Conservation (phyloP, 1,140 invertebrate species). For the Drosophila burlai region DNA sequence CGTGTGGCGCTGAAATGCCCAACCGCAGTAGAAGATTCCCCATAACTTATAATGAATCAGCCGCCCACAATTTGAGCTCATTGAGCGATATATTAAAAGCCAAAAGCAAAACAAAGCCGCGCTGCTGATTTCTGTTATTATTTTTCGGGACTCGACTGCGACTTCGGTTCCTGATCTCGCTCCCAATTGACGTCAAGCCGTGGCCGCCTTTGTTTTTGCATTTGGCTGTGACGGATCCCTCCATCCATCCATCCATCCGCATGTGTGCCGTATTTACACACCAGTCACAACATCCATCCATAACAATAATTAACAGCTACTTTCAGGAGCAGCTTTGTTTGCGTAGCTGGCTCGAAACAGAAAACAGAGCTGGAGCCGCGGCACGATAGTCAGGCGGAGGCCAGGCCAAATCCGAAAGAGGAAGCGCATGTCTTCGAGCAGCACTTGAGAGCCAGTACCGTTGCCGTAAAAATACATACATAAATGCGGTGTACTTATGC, state of each 20-base stretch:
- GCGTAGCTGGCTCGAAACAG: constrained; percentile 60
- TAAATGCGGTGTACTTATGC: constrained; percentile 35
- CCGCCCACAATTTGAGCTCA: constrained; percentile 34
- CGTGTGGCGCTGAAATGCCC: constrained; percentile 37
- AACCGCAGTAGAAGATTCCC: constrained; percentile 33
- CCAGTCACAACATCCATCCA: constrained; percentile 53
- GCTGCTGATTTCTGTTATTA: constrained; percentile 9
- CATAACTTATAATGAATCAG: constrained; percentile 57
- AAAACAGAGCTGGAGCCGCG: constrained; percentile 49
- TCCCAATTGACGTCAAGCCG: constrained; percentile 66
- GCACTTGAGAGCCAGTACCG: constrained; percentile 57
- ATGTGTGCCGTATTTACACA: constrained; percentile 64
- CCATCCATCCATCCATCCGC: constrained; percentile 42
- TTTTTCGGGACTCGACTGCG: constrained; percentile 26
- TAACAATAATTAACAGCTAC: constrained; percentile 60
- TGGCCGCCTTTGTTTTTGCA: constrained; percentile 50
- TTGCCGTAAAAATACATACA: constrained; percentile 11
- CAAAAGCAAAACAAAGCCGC: constrained; percentile 45
- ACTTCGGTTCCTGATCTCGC: constrained; percentile 48
- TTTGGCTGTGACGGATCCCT: constrained; percentile 41
- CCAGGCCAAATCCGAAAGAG: constrained; percentile 56
- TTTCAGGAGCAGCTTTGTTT: constrained; percentile 78
- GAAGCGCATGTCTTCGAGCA: constrained; percentile 78
- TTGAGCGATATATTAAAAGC: constrained; percentile 29
- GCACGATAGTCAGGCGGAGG: constrained; percentile 33